Conservation (phyloP, 2,888 invertebrate species). For the Drosophila buzzatii region DNA sequence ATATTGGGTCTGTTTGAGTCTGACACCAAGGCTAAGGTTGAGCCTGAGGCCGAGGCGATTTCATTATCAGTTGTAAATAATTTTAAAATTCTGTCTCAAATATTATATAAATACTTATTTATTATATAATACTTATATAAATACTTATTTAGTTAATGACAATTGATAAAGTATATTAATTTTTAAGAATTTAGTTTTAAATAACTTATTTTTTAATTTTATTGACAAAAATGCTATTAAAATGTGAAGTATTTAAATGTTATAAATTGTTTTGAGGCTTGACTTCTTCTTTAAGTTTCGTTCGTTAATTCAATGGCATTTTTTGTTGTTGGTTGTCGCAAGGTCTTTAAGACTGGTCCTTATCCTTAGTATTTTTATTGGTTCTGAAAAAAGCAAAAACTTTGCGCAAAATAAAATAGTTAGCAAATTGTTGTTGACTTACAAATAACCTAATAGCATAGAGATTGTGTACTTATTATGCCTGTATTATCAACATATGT, state of each 20-base stretch:
- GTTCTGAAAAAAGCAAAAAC: conserved; percentile 28
- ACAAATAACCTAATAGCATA: conserved; percentile 31
- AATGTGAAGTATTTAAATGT: background rate
- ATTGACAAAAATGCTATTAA: background rate
- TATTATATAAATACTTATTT: background rate
- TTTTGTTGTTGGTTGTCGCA: background rate
- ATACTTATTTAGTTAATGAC: background rate
- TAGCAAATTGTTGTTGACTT: conserved; percentile 21
- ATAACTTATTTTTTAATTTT: background rate
- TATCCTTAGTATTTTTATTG: background rate
- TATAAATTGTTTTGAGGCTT: background rate
- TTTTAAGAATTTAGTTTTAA: background rate
- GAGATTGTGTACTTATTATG: background rate
- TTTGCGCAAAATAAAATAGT: background rate
- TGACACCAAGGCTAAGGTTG: no score
- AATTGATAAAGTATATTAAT: background rate
- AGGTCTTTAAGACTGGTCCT: background rate
- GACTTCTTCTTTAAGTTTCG: background rate
- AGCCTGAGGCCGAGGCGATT: no score
- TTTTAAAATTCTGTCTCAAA: no score
- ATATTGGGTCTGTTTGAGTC: no score
- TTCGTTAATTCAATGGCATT: background rate
- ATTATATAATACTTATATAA: background rate
- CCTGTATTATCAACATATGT: conserved; percentile 36
- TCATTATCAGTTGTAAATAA: no score